phyloP scores from a whole-genome alignment of 2,888 invertebrate species.

The Agonopterix arenella region DNA sequence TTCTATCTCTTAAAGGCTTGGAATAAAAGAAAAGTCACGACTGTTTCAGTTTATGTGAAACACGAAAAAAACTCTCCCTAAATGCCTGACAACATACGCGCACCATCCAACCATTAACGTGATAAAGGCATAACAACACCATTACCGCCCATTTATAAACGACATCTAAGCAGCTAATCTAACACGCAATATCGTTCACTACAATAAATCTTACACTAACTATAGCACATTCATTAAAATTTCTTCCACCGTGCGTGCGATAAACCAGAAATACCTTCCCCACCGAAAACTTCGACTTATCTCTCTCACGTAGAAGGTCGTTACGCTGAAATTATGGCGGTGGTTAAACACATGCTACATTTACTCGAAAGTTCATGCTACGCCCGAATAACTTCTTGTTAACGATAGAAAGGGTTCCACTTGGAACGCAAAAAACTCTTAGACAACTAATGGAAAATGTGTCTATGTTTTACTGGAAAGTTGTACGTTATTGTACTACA shows the following conservation, averaged over 20 bases:
- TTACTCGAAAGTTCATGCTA: constrained; percentile 69
- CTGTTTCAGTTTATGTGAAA: no score
- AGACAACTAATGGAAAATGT: background rate
- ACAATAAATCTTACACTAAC: constrained; percentile 52
- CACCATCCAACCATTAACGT: no score
- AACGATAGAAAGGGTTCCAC: constrained; percentile 42
- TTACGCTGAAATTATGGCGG: constrained; percentile 67
- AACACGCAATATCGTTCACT: constrained; percentile 27
- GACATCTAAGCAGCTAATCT: constrained; percentile 22
- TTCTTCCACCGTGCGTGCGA: constrained; percentile 68
- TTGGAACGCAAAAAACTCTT: constrained; percentile 33
- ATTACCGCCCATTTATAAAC: constrained; percentile 43
- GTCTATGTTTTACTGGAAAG: background rate
- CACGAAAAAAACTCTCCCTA: no score
- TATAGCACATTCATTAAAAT: constrained; percentile 65
- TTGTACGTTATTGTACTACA: no score
- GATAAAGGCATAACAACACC: constrained; percentile 41
- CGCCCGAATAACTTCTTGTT: constrained; percentile 63
- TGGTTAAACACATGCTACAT: constrained; percentile 74
- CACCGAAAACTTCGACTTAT: constrained; percentile 71
- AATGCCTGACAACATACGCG: no score
- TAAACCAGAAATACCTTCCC: constrained; percentile 56
- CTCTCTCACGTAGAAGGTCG: constrained; percentile 71
- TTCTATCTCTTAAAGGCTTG: no score
- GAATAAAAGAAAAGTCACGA: no score